A percentile compares a stretch with the other conserved stretches of the same genome.
phyloP scores from a whole-genome alignment of 2,113 vertebrate genomes.

The Leptodactylus fuscus region DNA sequence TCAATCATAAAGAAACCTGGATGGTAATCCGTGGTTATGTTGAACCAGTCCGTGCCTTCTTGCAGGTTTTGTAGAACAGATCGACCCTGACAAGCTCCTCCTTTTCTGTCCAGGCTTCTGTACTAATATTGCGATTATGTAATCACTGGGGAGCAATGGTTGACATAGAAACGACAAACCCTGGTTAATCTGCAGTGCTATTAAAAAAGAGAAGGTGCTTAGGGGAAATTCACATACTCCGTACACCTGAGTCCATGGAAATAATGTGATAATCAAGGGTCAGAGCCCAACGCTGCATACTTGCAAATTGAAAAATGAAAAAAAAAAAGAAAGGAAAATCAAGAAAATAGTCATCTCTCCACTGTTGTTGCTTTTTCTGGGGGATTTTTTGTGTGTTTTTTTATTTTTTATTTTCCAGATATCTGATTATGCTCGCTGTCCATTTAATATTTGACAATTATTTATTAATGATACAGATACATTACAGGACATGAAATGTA shows the following conservation, averaged over 20 bases:
- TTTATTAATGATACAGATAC: not conserved
- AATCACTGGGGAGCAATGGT: constrained; percentile 44
- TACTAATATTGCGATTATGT: constrained; percentile 48
- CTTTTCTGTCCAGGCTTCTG: constrained; percentile 48
- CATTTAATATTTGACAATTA: not conserved
- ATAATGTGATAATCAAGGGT: constrained; percentile 28
- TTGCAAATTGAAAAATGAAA: constrained; percentile 29
- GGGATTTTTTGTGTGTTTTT: not conserved
- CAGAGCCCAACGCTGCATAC: not conserved
- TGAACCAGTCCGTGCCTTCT: not conserved
- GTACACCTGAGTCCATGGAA: constrained; percentile 14
- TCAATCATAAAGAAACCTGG: not conserved
- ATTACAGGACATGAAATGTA: not conserved
- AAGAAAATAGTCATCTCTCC: not conserved
- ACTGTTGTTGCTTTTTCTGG: not conserved
- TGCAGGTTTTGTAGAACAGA: constrained; percentile 13
- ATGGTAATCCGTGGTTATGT: not conserved
- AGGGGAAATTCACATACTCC: constrained; percentile 30
- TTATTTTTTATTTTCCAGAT: not conserved
- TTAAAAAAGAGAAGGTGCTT: constrained; percentile 28
- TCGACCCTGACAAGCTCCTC: constrained; percentile 28
- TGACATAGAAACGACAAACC: constrained; percentile 49
- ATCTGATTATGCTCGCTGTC: not conserved
- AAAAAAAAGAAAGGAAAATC: no score
- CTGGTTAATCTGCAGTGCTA: constrained; percentile 36